Base-by-base conservation (phyloP, 2,113 vertebrate genomes). In the Chloebia gouldiae region DNA sequence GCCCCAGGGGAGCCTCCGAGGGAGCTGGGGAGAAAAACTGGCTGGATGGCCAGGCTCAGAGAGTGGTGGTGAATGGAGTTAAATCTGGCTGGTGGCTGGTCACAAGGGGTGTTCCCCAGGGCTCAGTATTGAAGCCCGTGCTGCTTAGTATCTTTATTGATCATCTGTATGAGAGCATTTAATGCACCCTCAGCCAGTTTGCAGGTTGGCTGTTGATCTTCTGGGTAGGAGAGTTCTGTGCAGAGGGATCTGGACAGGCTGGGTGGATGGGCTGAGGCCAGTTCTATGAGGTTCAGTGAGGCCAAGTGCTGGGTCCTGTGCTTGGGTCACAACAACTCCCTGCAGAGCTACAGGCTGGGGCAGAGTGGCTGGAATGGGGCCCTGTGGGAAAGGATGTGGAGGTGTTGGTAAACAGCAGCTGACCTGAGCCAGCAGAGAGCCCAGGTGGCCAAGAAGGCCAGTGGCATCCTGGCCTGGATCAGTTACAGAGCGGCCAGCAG, bases 341-440 rank as follows among this genome's bases (percentile, higher is more conserved):
- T 2, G 8, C 10, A 61, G 71, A 3, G 19, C 15, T 54, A 6
- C 25, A 42, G 25, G 35, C 18, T 33, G 12, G 18, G n/a, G 1
- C 2, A 5, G 21, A 61, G 54, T 23, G 30, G 7, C 47, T 69
- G 40, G 30, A 54, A 61, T 9, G 14, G 2, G 25, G 27, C 15
- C 31, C 8, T 5, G 2, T 23, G 44, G 50, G 4, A 72, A 88
- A 44, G 15, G 18, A 23, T 8, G 21, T 23, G 42, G 42, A 16
- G 0, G 3, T 65, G 31, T 18, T 72, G 31, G 8, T 23, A 2
- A 2, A 15, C 31, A 81, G 37, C 33, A 15, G 22, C 23, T 59
- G 44, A 37, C 0, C 18, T 23, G 31, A 81, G 2, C 15, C 27
- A 42, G 9, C 1, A 1, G 8, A 49, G 31, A 2, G 59, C 22